Evolutionary conservation across 2,113 vertebrate genomes (phyloP), one percentile per base, ranked within the genome.

Genomic region (Oenanthe melanoleuca): DNA sequence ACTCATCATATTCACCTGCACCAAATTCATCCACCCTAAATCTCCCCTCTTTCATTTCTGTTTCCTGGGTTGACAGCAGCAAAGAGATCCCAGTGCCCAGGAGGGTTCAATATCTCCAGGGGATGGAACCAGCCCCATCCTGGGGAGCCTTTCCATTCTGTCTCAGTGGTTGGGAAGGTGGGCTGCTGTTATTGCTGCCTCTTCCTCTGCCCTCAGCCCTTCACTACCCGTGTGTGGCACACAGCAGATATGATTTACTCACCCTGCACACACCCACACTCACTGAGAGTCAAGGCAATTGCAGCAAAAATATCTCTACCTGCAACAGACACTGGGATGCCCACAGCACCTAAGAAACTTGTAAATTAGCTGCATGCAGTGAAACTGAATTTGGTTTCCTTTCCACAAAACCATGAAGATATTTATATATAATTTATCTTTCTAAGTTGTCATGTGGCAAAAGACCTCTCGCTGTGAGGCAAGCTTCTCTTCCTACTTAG

Each of bases 381-480:
- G 97, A 97, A 97, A 96, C 42, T 19, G 60, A 97, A 94, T 97
- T 96, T 96, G 75, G 92, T 83, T 97, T 98, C 95, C 94, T 96
- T 92, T 74, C 64, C 86, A 97, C 94, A 93, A 97, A 97, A 95
- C 93, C 97, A 98, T 96, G 95, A 98, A 98, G 98, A 98, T 98
- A 98, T 98, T 98, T 99, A 98, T 99, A 98, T 98, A 98, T 98
- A 98, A 99, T 99, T 98, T 99, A 99, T 99, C 99, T 99, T 98
- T 98, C 97, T 96, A 98, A 98, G 98, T 99, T 99, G 98, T 98
- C 98, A 98, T 98, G 98, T 95, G 97, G 98, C 98, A 98, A 98
- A 98, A 98, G 98, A 98, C 98, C 98, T 95, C 98, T 98, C 26
- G 97, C 98, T 99, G 98, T 98, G 99, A 98, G 96, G 98, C 97